phyloP scores from a whole-genome alignment of 2,797 vertebrate species.

The Hippoglossus hippoglossus region DNA sequence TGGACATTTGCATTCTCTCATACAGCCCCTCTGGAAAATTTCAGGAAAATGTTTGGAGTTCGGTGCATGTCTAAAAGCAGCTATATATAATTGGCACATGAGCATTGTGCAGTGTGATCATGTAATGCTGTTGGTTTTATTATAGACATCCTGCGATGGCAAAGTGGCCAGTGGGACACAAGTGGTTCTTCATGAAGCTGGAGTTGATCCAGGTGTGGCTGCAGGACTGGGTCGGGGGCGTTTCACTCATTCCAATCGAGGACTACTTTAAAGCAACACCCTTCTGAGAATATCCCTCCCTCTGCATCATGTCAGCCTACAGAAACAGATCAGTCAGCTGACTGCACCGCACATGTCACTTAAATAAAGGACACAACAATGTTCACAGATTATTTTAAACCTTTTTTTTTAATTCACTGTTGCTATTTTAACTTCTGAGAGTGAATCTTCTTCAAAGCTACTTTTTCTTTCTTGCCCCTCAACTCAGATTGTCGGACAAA shows the following conservation, averaged over 20 bases:
- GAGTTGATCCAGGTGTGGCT: slow-evolving; percentile 82
- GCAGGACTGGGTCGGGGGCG: slow-evolving; percentile 83
- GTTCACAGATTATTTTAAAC: slow-evolving; percentile 7
- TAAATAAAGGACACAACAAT: background rate
- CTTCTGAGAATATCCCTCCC: slow-evolving; percentile 60
- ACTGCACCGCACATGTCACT: background rate
- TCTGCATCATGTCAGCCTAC: background rate
- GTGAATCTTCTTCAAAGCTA: slow-evolving; percentile 3
- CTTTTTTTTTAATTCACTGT: slow-evolving; percentile 1
- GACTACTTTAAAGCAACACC: slow-evolving; percentile 85
- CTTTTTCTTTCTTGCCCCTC: background rate
- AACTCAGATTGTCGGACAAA: background rate
- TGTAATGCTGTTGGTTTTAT: slow-evolving; percentile 7
- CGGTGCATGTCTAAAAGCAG: background rate
- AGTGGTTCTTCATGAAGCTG: slow-evolving; percentile 87
- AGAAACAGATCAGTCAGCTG: slow-evolving; percentile 22
- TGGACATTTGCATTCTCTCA: no score
- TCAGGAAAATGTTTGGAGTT: no score
- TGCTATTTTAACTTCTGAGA: slow-evolving; percentile 15
- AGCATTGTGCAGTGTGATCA: background rate
- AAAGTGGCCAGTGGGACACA: slow-evolving; percentile 82
- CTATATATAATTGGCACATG: background rate
- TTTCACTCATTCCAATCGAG: slow-evolving; percentile 75
- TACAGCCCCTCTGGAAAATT: no score
- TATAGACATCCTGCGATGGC: slow-evolving; percentile 82